Evolutionary conservation across 2,113 vertebrate genomes (phyloP).

Genomic region (Telmatochromis bifrenatus): DNA sequence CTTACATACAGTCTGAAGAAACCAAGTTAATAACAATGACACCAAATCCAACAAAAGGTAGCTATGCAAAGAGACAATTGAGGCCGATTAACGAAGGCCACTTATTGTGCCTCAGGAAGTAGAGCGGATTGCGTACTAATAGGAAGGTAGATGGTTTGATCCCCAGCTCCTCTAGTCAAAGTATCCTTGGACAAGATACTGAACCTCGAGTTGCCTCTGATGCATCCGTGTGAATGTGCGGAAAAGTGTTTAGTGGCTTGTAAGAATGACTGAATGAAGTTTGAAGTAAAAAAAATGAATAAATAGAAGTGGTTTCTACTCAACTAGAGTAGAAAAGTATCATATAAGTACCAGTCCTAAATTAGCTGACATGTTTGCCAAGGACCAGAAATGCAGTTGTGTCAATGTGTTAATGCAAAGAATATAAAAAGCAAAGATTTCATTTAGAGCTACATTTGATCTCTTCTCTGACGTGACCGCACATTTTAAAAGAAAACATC

Average conservation of each 20-base stretch:
- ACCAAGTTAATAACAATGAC: neutral
- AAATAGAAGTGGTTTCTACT: neutral
- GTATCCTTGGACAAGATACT: neutral
- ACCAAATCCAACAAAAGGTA: neutral
- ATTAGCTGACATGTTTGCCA: neutral
- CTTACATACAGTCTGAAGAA: neutral
- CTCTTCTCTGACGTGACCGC: neutral
- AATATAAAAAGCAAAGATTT: neutral
- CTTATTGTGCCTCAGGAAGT: neutral
- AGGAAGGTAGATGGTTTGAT: neutral
- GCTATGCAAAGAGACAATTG: neutral
- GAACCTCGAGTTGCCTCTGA: accelerated
- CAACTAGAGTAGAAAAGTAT: neutral
- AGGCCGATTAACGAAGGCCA: neutral
- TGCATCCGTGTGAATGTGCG: accelerated
- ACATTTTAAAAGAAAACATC: neutral
- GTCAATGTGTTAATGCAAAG: neutral
- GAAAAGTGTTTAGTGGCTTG: neutral
- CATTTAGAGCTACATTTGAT: neutral
- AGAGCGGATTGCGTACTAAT: neutral
- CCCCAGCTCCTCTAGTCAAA: neutral
- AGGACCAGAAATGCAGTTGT: neutral
- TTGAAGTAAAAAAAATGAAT: accelerated
- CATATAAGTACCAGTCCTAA: neutral
- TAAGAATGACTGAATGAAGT: neutral